Conservation (phyloP, 2,797 vertebrate genomes). For the Margarornis squamiger region DNA sequence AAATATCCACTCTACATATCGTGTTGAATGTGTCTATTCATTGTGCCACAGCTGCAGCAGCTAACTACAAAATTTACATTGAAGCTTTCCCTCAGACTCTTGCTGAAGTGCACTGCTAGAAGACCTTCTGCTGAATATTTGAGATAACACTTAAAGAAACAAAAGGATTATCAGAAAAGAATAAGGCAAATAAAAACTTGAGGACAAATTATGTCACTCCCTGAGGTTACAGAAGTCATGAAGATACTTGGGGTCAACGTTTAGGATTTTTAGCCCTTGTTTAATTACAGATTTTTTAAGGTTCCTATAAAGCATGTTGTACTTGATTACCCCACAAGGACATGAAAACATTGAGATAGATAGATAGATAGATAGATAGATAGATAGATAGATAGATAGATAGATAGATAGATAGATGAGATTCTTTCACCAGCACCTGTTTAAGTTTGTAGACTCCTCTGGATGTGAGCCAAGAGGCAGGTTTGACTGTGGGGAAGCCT, state of each 20-base stretch:
- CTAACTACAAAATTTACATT: neutral
- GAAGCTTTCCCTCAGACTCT: neutral
- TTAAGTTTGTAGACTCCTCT: neutral
- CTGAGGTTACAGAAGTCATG: neutral
- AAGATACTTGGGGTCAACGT: neutral
- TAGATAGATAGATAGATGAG: neutral
- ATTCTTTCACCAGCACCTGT: neutral
- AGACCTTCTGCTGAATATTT: neutral
- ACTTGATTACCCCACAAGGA: neutral
- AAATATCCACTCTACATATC: neutral
- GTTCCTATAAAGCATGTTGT: neutral
- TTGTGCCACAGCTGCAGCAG: neutral
- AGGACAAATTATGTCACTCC: neutral
- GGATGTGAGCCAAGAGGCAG: neutral
- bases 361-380: accelerated
- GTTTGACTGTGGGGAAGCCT: neutral
- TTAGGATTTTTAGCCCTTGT: neutral
- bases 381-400: neutral
- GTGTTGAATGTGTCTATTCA: neutral
- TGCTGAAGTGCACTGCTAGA: neutral
- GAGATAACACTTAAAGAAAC: neutral
- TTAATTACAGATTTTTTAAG: neutral
- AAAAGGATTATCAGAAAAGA: neutral
- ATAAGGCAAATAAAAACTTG: neutral
- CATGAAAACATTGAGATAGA: neutral